Conservation (phyloP, 2,797 vertebrate genomes). For the Microctenopoma lineatum region DNA sequence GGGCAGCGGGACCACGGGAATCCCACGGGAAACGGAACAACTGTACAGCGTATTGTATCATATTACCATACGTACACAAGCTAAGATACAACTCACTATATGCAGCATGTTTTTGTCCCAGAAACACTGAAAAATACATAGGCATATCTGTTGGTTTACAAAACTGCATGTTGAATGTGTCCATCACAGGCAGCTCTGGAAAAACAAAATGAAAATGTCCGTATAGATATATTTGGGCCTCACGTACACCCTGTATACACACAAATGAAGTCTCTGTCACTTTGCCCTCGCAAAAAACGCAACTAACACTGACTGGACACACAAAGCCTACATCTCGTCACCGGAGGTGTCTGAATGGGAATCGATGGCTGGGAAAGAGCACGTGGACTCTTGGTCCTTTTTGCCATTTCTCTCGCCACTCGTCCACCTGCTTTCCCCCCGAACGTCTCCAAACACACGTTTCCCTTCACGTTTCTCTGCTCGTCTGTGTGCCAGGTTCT, state of each 20-base stretch:
- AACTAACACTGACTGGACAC: constrained; percentile 80
- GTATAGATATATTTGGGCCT: constrained; percentile 70
- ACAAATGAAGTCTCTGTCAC: constrained; percentile 58
- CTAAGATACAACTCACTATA: constrained; percentile 82
- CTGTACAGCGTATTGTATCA: constrained; percentile 79
- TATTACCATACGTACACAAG: constrained; percentile 79
- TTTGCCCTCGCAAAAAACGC: constrained; percentile 58
- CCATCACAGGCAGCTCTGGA: constrained; percentile 70
- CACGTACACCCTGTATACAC: constrained; percentile 55
- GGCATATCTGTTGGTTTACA: constrained; percentile 71
- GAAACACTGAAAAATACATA: constrained; percentile 78
- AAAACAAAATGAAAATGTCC: constrained; percentile 39
- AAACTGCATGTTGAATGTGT: constrained; percentile 59
- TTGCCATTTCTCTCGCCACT: constrained; percentile 15
- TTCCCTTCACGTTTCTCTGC: background rate
- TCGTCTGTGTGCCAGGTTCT: constrained; percentile 34
- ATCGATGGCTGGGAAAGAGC: constrained; percentile 60
- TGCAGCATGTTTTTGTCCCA: constrained; percentile 75
- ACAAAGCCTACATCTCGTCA: constrained; percentile 70
- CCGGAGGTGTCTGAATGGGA: constrained; percentile 48
- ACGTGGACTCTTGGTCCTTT: constrained; percentile 46
- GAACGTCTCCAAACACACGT: constrained; percentile 26
- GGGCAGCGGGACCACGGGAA: constrained; percentile 41
- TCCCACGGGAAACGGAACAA: constrained; percentile 59
- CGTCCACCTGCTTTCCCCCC: constrained; percentile 21